Conservation (phyloP, 2,888 invertebrate genomes). For the Pristionchus arcanus region DNA sequence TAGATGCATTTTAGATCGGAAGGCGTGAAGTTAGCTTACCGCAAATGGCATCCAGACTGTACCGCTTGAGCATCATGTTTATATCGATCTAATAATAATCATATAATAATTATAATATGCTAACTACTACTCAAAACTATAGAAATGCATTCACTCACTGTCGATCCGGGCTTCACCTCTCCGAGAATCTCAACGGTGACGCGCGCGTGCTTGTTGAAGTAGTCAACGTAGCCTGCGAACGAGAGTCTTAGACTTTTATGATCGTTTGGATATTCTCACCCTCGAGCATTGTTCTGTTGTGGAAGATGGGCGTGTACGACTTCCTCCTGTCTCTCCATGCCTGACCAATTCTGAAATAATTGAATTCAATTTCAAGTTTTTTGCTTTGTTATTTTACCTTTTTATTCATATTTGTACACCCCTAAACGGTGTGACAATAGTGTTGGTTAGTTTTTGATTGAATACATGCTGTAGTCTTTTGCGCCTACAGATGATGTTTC, state of each 20-base stretch:
- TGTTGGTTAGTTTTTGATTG: background rate
- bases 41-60: slow-evolving; percentile 80
- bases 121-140: background rate
- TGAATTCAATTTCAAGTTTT: too few species aligned
- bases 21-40: background rate
- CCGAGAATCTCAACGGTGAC: background rate
- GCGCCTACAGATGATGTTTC: too few species aligned
- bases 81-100: slow-evolving; percentile 76
- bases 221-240: background rate
- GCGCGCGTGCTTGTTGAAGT: slow-evolving; percentile 45
- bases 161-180: background rate
- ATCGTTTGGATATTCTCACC: background rate
- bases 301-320: background rate
- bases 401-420: too few species aligned
- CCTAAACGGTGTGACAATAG: too few species aligned
- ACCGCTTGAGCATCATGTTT: slow-evolving; percentile 79
- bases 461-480: too few species aligned
- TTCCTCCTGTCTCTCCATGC: background rate
- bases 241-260: background rate
- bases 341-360: background rate
- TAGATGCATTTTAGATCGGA: background rate
- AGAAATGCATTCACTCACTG: background rate
- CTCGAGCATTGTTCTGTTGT: background rate
- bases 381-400: too few species aligned
- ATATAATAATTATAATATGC: background rate